Conservation (phyloP, 2,113 vertebrate species). For the Coptodon bakossiorum region DNA sequence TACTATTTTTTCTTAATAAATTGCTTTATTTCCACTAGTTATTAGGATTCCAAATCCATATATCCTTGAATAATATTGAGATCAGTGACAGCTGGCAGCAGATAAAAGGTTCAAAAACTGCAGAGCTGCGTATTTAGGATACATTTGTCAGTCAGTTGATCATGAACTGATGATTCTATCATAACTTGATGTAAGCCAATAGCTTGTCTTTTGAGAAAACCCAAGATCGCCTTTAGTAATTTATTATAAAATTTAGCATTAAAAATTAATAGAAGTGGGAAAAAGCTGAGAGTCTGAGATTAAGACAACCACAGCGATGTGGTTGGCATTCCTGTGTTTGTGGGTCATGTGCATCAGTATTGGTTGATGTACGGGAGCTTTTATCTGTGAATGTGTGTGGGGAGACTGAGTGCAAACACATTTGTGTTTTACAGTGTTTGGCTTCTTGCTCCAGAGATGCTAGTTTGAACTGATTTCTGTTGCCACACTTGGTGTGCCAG, state of each 20-base stretch:
- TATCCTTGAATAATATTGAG: not conserved
- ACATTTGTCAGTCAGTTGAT: not conserved
- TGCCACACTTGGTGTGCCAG: slow-evolving; percentile 19
- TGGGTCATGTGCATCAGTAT: slow-evolving; percentile 17
- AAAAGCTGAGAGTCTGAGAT: not conserved
- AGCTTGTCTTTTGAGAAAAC: not conserved
- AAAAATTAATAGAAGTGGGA: slow-evolving; percentile 6
- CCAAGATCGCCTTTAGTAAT: not conserved
- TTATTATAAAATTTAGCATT: not conserved
- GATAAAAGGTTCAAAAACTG: not conserved
- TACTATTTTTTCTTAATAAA: not conserved
- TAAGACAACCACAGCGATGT: not conserved
- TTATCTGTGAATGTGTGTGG: not conserved
- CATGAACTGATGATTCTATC: not conserved
- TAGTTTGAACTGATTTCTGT: slow-evolving; percentile 23
- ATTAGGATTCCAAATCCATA: not conserved
- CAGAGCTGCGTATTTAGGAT: not conserved
- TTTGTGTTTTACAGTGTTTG: not conserved
- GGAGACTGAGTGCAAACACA: not conserved
- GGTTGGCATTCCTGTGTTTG: slow-evolving; percentile 6
- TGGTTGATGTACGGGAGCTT: not conserved
- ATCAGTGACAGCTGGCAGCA: not conserved
- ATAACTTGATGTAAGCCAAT: not conserved
- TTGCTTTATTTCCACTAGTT: not conserved
- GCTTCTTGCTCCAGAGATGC: not conserved